Conservation (phyloP, 2,888 invertebrate species). For the Andrena bicolor region DNA sequence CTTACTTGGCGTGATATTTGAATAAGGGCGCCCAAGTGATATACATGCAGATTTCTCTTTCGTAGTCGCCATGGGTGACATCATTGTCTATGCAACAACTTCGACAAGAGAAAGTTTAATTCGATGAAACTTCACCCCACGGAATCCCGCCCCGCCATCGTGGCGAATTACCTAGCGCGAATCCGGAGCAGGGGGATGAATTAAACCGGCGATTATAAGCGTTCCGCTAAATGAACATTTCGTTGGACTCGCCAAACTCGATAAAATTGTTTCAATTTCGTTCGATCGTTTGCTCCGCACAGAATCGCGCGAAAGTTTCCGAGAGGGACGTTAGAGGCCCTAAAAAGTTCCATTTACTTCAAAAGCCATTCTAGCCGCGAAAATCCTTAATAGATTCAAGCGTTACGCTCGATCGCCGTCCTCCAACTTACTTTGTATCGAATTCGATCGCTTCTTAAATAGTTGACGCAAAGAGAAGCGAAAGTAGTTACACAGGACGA, state of each 20-base stretch:
- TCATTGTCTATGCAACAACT: slow-evolving; percentile 53
- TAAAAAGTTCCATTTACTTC: slow-evolving; percentile 9
- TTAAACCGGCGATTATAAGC: slow-evolving; percentile 38
- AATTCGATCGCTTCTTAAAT: not conserved
- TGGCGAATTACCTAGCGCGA: slow-evolving; percentile 34
- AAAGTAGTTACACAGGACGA: not conserved
- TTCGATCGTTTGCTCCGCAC: not conserved
- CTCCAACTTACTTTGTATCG: slow-evolving; percentile 14
- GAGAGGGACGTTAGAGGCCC: not conserved
- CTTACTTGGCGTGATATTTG: slow-evolving; percentile 59
- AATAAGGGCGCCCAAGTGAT: slow-evolving; percentile 64
- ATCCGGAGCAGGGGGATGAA: slow-evolving; percentile 21
- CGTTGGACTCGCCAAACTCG: not conserved
- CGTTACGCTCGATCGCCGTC: not conserved
- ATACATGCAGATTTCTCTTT: slow-evolving; percentile 70
- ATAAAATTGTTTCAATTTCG: slow-evolving; percentile 6
- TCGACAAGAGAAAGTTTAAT: slow-evolving; percentile 71
- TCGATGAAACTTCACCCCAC: slow-evolving; percentile 69
- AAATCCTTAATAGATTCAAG: slow-evolving; percentile 10
- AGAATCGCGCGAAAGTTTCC: not conserved
- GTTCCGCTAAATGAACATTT: slow-evolving; percentile 12
- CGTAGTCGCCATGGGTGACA: slow-evolving; percentile 57
- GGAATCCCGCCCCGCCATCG: slow-evolving; percentile 36
- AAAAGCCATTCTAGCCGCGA: not conserved
- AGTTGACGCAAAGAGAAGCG: not conserved